Percentiles rank a stretch among this genome's conserved stretches.
Conservation (phyloP, 1,140 invertebrate species). For the Pollicipes pollicipes region DNA sequence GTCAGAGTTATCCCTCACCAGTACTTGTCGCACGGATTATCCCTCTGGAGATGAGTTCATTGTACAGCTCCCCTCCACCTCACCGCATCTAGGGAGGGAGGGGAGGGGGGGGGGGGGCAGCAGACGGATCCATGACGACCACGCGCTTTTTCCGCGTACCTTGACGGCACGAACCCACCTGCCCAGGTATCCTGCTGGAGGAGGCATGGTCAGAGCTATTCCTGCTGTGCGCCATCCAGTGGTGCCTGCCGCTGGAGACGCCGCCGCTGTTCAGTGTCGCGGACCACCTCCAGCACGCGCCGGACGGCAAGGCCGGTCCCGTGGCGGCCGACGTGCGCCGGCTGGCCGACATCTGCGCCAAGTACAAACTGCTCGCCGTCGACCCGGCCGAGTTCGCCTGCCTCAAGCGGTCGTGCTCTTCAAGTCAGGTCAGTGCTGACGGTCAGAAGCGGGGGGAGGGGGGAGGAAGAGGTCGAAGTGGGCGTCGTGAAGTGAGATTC, state of each 20-base stretch:
- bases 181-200: constrained; percentile 73
- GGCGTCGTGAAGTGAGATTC: too few species aligned
- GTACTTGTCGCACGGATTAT: too few species aligned
- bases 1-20: too few species aligned
- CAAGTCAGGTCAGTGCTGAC: constrained; percentile 55
- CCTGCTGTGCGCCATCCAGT: constrained; percentile 88
- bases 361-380: constrained; percentile 73
- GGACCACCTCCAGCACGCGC: constrained; percentile 37
- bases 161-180: too few species aligned
- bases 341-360: constrained; percentile 19
- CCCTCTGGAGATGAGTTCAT: too few species aligned
- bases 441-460: too few species aligned
- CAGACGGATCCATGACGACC: too few species aligned
- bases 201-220: constrained; percentile 94
- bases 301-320: constrained; percentile 25
- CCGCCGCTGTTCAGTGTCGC: constrained; percentile 59
- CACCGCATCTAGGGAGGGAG: too few species aligned
- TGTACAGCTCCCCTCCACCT: too few species aligned
- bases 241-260: constrained; percentile 67
- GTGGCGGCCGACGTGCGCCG: constrained; percentile 23
- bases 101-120: background rate
- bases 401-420: constrained; percentile 95
- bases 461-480: too few species aligned
- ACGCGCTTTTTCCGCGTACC: too few species aligned
- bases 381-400: constrained; percentile 96